Conservation (phyloP, 2,113 vertebrate genomes). For the Pavo muticus region DNA sequence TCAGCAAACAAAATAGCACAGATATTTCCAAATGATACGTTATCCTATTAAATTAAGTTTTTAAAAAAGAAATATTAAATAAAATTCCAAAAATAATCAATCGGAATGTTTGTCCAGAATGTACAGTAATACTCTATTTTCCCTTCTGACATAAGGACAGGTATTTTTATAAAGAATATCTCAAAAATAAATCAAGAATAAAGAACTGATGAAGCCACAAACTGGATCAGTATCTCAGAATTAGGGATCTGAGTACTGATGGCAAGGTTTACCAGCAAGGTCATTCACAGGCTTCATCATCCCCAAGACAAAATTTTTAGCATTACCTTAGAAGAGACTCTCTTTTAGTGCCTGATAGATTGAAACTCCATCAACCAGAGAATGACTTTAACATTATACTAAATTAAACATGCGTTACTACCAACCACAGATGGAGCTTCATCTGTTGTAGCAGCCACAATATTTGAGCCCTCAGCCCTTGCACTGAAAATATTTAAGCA, state of each 20-base stretch:
- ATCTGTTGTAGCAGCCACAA: constrained; percentile 52
- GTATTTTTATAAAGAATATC: background rate
- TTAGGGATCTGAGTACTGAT: background rate
- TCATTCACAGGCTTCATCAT: background rate
- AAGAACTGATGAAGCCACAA: background rate
- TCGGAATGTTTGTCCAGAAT: background rate
- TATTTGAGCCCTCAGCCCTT: constrained; percentile 28
- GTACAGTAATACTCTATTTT: background rate
- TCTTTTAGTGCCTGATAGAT: background rate
- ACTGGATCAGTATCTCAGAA: background rate
- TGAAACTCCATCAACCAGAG: constrained; percentile 32
- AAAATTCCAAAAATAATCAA: background rate
- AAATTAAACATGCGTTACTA: constrained; percentile 32
- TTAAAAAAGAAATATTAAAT: background rate
- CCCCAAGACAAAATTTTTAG: background rate
- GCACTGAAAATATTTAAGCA: constrained; percentile 50
- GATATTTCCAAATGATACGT: background rate
- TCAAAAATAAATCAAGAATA: background rate
- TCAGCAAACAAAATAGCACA: background rate
- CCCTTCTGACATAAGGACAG: background rate
- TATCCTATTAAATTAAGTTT: background rate
- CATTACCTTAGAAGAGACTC: background rate
- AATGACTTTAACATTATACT: constrained; percentile 14
- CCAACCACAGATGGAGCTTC: constrained; percentile 44
- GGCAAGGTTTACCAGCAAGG: background rate